These are phyloP conservation scores for Hydrozoanthus gracilis DNA, from an alignment of 92 coral and sea anemone species.

Conservation along the genomic window DNA sequence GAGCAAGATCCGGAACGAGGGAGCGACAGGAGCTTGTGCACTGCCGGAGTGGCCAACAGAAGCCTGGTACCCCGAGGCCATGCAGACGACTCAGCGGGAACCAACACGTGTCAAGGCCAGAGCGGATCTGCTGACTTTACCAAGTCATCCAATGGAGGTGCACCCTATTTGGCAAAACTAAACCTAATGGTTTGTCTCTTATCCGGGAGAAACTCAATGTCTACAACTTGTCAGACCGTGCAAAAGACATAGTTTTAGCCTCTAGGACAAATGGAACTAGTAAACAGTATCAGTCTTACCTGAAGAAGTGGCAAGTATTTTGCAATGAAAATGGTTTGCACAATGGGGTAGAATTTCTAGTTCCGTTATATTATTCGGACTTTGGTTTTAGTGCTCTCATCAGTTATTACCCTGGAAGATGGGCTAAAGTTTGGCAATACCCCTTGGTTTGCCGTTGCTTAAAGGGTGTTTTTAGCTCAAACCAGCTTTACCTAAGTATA, in stretches of 20 bases:
- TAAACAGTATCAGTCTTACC: conserved; percentile 4
- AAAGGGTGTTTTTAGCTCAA: conserved; percentile 62
- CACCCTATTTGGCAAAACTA: conserved; percentile 58
- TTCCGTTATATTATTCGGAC: conserved; percentile 27
- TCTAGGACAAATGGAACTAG: background rate
- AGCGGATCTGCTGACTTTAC: conserved; percentile 38
- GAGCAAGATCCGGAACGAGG: conserved; percentile 32
- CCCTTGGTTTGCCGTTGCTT: conserved; percentile 55
- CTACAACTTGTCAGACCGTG: conserved; percentile 5
- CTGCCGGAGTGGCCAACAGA: conserved; percentile 47
- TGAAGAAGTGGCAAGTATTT: background rate
- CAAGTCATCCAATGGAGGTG: conserved; percentile 22
- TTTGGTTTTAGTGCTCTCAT: conserved; percentile 65
- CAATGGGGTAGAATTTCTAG: conserved; percentile 47
- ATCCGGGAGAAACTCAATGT: background rate
- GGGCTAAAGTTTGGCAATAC: conserved; percentile 45
- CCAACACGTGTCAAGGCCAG: conserved; percentile 17
- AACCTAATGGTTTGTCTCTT: conserved; percentile 7
- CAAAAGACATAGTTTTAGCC: background rate
- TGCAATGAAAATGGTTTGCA: conserved; percentile 7
- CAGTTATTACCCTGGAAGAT: conserved; percentile 18
- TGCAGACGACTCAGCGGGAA: background rate
- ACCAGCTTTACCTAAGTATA: conserved; percentile 67
- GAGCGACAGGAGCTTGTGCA: conserved; percentile 19
- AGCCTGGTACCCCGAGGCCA: conserved; percentile 35